Conservation (phyloP, 2,797 vertebrate genomes). For the Sebastes vulpes region DNA sequence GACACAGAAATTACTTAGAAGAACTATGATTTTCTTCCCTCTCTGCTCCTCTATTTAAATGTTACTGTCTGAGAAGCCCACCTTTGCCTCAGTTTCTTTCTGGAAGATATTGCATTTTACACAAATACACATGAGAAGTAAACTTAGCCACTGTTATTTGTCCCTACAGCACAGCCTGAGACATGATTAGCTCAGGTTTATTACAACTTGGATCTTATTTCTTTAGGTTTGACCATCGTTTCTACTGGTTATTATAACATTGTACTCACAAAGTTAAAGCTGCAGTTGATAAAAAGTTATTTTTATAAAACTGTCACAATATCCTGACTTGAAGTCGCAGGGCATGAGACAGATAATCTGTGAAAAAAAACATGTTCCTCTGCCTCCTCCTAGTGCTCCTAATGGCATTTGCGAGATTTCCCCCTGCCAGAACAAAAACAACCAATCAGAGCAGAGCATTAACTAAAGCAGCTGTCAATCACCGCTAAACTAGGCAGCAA, state of each 20-base stretch:
- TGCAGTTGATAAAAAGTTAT: no score
- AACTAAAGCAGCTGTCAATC: no score
- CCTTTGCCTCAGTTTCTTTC: slow-evolving; percentile 2
- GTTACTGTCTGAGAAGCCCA: not conserved
- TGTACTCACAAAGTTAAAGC: not conserved
- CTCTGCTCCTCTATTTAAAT: not conserved
- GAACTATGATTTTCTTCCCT: not conserved
- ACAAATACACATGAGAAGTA: slow-evolving; percentile 3
- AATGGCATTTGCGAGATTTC: no score
- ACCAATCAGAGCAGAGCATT: no score
- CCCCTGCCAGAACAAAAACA: no score
- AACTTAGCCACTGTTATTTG: not conserved
- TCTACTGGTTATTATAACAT: not conserved
- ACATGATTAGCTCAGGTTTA: slow-evolving; percentile 7
- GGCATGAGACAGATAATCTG: no score
- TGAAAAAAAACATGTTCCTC: no score
- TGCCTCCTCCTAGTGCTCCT: no score
- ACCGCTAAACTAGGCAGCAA: no score
- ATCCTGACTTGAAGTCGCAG: no score
- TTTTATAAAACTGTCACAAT: no score
- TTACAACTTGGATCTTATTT: not conserved
- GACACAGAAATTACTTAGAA: not conserved
- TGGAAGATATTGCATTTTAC: slow-evolving; percentile 9
- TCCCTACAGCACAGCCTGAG: slow-evolving; percentile 23
- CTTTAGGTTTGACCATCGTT: not conserved